Percentiles rank a stretch among this genome's conserved stretches.
phyloP scores from a whole-genome alignment of 2,888 invertebrate species.

The Muschampia plurimacula region DNA sequence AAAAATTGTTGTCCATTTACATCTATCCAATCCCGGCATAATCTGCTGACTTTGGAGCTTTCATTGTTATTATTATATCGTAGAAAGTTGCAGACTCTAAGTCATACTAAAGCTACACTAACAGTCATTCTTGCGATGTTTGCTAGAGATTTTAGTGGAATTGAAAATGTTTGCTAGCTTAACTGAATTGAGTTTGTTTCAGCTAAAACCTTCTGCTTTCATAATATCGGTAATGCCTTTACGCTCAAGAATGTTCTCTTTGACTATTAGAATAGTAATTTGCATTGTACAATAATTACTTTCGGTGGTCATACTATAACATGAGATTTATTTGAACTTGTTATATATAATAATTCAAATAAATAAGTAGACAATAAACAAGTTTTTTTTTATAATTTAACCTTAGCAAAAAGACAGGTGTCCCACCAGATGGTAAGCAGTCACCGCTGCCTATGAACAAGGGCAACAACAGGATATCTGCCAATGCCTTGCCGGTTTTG shows the following conservation, averaged over 20 bases:
- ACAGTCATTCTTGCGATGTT: conserved; percentile 18
- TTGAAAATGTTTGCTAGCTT: conserved; percentile 30
- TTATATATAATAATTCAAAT: neutral
- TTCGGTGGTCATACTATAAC: neutral
- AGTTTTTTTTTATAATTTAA: too few species aligned
- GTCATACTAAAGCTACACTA: conserved; percentile 12
- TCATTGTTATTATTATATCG: conserved; percentile 23
- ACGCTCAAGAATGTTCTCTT: neutral
- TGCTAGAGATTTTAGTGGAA: conserved; percentile 33
- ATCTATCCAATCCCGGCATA: neutral
- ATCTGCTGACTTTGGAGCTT: neutral
- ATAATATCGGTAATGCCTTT: conserved; percentile 2
- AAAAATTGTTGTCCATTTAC: too few species aligned
- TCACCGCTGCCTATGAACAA: too few species aligned
- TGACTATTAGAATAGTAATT: neutral
- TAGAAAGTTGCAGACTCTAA: neutral
- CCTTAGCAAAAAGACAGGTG: too few species aligned
- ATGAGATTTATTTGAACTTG: neutral
- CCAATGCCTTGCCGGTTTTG: too few species aligned
- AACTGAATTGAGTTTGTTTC: conserved; percentile 19
- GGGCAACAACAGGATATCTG: too few species aligned
- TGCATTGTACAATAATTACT: neutral
- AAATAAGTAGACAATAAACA: neutral
- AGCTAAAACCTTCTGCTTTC: conserved; percentile 1
- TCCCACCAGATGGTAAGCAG: too few species aligned